Evolutionary conservation across 2,888 invertebrate species (phyloP).

Genomic region (Diarsia brunnea): DNA sequence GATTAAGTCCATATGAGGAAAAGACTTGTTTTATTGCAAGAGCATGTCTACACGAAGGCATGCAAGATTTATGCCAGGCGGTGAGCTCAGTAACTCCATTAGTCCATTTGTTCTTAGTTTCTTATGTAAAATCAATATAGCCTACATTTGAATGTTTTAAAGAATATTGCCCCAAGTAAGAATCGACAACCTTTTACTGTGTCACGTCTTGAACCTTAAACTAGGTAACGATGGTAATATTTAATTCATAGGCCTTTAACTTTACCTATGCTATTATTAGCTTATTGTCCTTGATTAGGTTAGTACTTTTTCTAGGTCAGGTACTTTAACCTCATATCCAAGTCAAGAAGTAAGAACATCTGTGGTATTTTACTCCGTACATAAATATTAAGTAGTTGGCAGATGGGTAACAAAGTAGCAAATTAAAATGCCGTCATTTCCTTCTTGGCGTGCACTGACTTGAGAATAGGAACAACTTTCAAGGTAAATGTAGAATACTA

Average conservation of each 20-base stretch:
- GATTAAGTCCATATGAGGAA: constrained; percentile 63
- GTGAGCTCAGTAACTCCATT: constrained; percentile 37
- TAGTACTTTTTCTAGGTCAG: constrained; percentile 23
- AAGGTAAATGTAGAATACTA: constrained; percentile 42
- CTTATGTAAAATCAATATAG: constrained; percentile 34
- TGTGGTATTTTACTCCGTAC: constrained; percentile 29
- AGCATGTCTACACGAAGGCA: constrained; percentile 54
- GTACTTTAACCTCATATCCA: background rate
- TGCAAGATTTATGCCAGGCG: constrained; percentile 46
- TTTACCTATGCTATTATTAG: constrained; percentile 11
- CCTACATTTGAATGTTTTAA: constrained; percentile 34
- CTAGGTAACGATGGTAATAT: constrained; percentile 27
- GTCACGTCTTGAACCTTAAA: constrained; percentile 30
- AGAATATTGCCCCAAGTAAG: constrained; percentile 13
- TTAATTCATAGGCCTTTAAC: constrained; percentile 25
- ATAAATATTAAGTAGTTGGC: constrained; percentile 34
- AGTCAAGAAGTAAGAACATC: constrained; percentile 18
- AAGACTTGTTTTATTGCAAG: constrained; percentile 58
- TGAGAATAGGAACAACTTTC: constrained; percentile 55
- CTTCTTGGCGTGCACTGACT: constrained; percentile 55
- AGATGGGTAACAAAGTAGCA: constrained; percentile 44
- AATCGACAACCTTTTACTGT: constrained; percentile 50
- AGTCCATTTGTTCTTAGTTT: constrained; percentile 33
- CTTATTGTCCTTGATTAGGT: constrained; percentile 26
- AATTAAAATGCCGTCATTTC: constrained; percentile 60